Evolutionary conservation across 1,140 invertebrate genomes (phyloP).

Genomic region (Lysiphlebus fabarum): DNA sequence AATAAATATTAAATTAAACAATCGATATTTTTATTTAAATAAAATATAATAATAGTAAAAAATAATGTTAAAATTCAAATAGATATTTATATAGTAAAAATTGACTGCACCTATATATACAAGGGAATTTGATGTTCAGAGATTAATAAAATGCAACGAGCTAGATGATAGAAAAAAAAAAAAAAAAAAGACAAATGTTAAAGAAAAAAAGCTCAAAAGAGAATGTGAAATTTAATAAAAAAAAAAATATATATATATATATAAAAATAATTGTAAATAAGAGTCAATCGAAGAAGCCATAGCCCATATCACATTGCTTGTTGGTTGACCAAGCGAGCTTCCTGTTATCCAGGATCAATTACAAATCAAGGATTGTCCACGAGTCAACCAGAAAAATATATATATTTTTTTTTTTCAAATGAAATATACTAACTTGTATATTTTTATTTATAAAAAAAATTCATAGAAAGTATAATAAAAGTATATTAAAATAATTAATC

Average conservation of each 20-base stretch:
- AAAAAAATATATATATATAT: too few relatives aligned
- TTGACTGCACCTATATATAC: neutral
- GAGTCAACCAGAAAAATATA: constrained; percentile 9
- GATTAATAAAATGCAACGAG: neutral
- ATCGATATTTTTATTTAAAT: too few relatives aligned
- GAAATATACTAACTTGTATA: too few relatives aligned
- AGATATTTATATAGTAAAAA: too few relatives aligned
- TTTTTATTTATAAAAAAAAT: neutral
- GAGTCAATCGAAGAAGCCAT: constrained; percentile 19
- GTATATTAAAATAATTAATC: too few relatives aligned
- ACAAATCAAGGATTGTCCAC: constrained; percentile 24
- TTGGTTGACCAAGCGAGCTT: constrained; percentile 27
- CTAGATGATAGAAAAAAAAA: constrained; percentile 1
- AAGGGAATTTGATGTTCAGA: too few relatives aligned
- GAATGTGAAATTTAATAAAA: constrained; percentile 24
- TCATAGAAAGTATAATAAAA: too few relatives aligned
- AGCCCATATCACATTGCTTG: constrained; percentile 21
- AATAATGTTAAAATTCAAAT: too few relatives aligned
- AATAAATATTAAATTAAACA: too few relatives aligned
- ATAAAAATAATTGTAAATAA: too few relatives aligned
- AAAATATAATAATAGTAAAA: too few relatives aligned
- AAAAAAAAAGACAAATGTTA: neutral
- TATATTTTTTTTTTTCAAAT: constrained; percentile 1
- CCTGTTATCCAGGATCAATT: constrained; percentile 22
- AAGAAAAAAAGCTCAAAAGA: constrained; percentile 4